These are phyloP conservation scores for Drosophila repleta DNA, from an alignment of 1,140 invertebrate species.

Conservation along the genomic window DNA sequence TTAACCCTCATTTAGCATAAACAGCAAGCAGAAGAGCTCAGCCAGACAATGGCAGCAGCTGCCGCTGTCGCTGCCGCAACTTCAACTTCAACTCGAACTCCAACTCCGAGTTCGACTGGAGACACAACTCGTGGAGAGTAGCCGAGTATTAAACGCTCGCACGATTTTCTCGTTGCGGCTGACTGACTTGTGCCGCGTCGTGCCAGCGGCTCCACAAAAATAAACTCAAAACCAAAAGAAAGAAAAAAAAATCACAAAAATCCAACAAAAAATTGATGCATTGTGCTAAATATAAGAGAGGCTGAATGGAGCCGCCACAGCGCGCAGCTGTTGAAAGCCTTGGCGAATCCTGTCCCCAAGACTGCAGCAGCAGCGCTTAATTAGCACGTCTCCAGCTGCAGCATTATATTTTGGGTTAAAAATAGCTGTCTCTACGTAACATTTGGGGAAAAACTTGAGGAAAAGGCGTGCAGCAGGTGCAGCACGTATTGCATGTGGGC, in stretches of 20 bases:
- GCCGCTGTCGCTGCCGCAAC: conserved; percentile 39
- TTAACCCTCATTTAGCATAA: conserved; percentile 78
- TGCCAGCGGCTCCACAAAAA: conserved; percentile 50
- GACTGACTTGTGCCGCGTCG: conserved; percentile 80
- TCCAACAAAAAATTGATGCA: conserved; percentile 60
- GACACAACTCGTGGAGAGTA: conserved; percentile 21
- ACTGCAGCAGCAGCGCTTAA: conserved; percentile 41
- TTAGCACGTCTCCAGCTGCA: conserved; percentile 52
- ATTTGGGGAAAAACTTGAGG: background rate
- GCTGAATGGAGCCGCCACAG: conserved; percentile 7
- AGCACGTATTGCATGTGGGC: too few relatives aligned
- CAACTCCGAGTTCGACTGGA: background rate
- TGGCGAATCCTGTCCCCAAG: conserved; percentile 47
- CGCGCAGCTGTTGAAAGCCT: conserved; percentile 27
- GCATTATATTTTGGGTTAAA: conserved; percentile 23
- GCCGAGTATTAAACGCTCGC: conserved; percentile 72
- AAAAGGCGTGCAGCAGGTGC: conserved; percentile 5
- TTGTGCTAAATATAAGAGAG: conserved; percentile 69
- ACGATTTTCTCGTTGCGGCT: conserved; percentile 81
- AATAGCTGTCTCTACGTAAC: conserved; percentile 22
- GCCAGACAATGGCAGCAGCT: conserved; percentile 35
- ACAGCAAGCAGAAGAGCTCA: conserved; percentile 41
- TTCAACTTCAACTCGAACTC: conserved; percentile 36
- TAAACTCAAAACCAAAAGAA: conserved; percentile 21
- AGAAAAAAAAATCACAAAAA: background rate